Percentiles rank a stretch among this genome's conserved stretches.
Evolutionary conservation across 2,888 invertebrate species (phyloP).

Genomic region (Melinaea menophilus): DNA sequence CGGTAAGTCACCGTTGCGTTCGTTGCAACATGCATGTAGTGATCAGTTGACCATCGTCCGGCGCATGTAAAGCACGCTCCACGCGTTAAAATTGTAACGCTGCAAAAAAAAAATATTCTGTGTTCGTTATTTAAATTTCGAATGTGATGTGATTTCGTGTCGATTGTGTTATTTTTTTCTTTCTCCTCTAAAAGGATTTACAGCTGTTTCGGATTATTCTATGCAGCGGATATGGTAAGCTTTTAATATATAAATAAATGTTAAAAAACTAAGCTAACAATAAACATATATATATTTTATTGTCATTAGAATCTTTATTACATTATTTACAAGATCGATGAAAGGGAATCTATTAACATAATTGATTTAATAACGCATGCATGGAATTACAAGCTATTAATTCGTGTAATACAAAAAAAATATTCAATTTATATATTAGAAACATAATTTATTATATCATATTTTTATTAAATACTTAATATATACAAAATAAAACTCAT

Average conservation of each 20-base stretch:
- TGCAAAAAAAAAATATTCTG: constrained; percentile 41
- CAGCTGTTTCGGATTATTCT: too few relatives aligned
- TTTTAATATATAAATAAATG: too few relatives aligned
- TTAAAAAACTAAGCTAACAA: background rate
- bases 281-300: background rate
- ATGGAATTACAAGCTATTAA: background rate
- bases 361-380: background rate
- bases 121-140: constrained; percentile 39
- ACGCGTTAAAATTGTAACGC: too few relatives aligned
- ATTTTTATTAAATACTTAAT: too few relatives aligned
- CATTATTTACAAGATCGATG: background rate
- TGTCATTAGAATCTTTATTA: background rate
- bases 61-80: constrained; percentile 56
- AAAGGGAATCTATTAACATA: background rate
- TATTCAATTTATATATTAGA: background rate
- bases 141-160: constrained; percentile 41
- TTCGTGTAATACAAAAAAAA: background rate
- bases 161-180: constrained; percentile 17
- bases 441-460: background rate
- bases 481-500: too few relatives aligned
- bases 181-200: constrained; percentile 21
- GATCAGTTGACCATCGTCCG: constrained; percentile 73
- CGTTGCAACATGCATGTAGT: constrained; percentile 8
- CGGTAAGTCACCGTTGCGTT: constrained; percentile 30
- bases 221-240: too few relatives aligned